phyloP scores from a whole-genome alignment of 1,140 invertebrate species.

The Brachionus asplanchnoidis region DNA sequence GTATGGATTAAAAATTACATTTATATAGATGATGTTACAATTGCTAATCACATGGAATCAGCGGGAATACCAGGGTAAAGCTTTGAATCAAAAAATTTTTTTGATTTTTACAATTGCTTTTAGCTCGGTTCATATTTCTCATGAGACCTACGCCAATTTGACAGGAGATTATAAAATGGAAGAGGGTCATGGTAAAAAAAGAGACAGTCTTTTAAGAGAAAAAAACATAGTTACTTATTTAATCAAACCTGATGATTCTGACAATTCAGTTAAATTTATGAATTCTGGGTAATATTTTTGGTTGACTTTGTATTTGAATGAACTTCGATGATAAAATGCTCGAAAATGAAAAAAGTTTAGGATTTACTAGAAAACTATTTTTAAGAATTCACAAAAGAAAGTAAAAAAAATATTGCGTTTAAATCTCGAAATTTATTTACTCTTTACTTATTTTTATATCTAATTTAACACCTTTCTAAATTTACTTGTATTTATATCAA shows the following conservation, averaged over 20 bases:
- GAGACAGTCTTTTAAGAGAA: not conserved
- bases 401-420: no score
- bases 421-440: no score
- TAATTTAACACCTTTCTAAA: no score
- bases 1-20: conserved; percentile 74
- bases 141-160: not conserved
- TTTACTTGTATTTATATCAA: no score
- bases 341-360: no score
- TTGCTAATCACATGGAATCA: conserved; percentile 93
- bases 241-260: not conserved
- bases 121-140: conserved; percentile 38
- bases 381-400: no score
- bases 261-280: not conserved
- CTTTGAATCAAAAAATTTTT: conserved; percentile 41
- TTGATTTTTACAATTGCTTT: not conserved
- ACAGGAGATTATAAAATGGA: conserved; percentile 29
- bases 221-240: conserved; percentile 26
- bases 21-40: conserved; percentile 71
- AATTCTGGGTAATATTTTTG: not conserved
- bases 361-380: no score
- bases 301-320: not conserved
- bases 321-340: no score
- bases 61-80: conserved; percentile 82
- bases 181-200: conserved; percentile 2
- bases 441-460: no score